These are phyloP conservation scores for Dryocosmus kuriphilus DNA, from an alignment of 2,888 invertebrate genomes.

Conservation along the genomic window DNA sequence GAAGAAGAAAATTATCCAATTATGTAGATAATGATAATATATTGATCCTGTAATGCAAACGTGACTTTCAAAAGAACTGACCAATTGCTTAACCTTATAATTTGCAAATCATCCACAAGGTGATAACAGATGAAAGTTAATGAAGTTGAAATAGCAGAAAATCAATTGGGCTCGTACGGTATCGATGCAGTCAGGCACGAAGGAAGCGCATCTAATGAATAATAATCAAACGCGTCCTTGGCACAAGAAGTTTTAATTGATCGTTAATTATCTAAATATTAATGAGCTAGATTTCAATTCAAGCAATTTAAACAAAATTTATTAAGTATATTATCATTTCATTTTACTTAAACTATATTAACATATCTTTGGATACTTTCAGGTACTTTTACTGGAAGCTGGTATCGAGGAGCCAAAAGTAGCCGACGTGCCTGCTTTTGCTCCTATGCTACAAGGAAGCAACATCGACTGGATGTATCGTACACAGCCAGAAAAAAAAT, in stretches of 20 bases:
- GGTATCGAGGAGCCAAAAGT: slow-evolving; percentile 84
- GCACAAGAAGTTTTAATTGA: neutral
- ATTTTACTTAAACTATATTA: no score
- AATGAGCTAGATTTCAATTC: no score
- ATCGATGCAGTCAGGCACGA: neutral
- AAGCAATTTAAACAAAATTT: no score
- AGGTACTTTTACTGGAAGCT: slow-evolving; percentile 84
- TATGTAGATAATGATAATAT: neutral
- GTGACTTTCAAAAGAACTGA: slow-evolving; percentile 11
- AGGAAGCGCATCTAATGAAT: neutral
- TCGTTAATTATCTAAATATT: neutral
- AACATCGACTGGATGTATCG: slow-evolving; percentile 86
- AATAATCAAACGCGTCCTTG: neutral
- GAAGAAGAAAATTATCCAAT: neutral
- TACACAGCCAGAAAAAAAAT: slow-evolving; percentile 82
- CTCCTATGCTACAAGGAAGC: slow-evolving; percentile 77
- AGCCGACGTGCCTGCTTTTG: slow-evolving; percentile 84
- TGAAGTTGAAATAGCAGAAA: slow-evolving; percentile 16
- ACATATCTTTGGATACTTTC: slow-evolving; percentile 61
- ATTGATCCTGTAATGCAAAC: neutral
- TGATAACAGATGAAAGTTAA: slow-evolving; percentile 16
- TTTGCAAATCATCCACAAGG: slow-evolving; percentile 15
- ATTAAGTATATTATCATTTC: no score
- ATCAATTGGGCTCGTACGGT: neutral
- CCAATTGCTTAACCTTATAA: neutral